Evolutionary conservation across 2,113 vertebrate species (phyloP).

Genomic region (Barnardius zonarius): DNA sequence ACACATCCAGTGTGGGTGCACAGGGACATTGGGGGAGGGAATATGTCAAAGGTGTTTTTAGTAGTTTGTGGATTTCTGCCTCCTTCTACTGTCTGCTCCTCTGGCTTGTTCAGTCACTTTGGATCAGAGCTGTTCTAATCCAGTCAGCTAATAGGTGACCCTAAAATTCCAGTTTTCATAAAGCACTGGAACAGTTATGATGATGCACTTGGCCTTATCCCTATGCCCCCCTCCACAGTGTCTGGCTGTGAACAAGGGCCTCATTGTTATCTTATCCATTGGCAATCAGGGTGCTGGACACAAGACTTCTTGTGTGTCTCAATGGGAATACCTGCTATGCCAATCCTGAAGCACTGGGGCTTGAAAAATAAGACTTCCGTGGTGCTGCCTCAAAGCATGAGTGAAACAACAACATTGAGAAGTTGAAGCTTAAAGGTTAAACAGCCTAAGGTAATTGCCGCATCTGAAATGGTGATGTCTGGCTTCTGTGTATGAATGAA

Average conservation of each 20-base stretch:
- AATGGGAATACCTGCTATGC: not conserved
- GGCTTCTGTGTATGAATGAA: not conserved
- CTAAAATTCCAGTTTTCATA: not conserved
- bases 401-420: not conserved
- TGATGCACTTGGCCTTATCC: not conserved
- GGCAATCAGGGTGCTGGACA: not conserved
- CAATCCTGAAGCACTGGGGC: not conserved
- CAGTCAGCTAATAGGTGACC: not conserved
- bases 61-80: not conserved
- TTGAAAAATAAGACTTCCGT: not conserved
- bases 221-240: not conserved
- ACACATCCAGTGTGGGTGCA: not conserved
- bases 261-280: not conserved
- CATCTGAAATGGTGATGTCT: not conserved
- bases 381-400: accelerated
- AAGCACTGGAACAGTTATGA: not conserved
- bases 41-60: not conserved
- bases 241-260: not conserved
- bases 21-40: not conserved
- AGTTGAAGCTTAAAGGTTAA: not conserved
- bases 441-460: not conserved
- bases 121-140: not conserved
- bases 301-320: not conserved
- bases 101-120: not conserved
- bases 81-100: not conserved